Base-by-base conservation (phyloP, 2,888 invertebrate species). In the Hemaris fuciformis region DNA sequence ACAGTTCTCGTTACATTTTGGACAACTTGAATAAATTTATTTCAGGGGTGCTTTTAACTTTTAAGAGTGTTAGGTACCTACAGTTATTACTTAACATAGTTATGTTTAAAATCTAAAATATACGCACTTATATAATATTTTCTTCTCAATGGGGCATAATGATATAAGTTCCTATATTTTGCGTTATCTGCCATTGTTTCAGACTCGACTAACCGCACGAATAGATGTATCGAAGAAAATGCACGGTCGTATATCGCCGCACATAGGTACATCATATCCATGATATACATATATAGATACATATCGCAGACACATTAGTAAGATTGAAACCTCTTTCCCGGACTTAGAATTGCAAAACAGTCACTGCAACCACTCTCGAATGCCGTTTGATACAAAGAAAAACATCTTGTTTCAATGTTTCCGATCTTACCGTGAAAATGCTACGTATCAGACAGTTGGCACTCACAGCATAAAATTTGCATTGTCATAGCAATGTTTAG, bases 321-420 rank as follows among this genome's bases (percentile, higher is more conserved):
- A 81, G 84, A 90, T 91, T 90, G 87, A 82, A 89, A 88, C 84
- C 88, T 88, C 88, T 87, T 84, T 84, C 80, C 77, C 78, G 75
- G 81, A 85, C 83, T 89, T 86, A 81, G 89, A 90, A 91, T 90
- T 90, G 89, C 87, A 90, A 91, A 90, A 87, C 84, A 84, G 84
- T 85, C 79, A 75, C 76, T 83, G 85, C 83, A 82, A 75, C 80
- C 83, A 78, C 83, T 85, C 83, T 75, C 75, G 66, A 75, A 81
- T 84, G 83, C 82, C 74, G 81, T 87, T 85, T 87, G 85, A 80
- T 84, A 84, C 81, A 80, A 83, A 84, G 81, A 80, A 84, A 80
- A 75, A 81, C 73, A 78, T 78, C 75, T 78, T 73, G 73, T 69
- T 77, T 70, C 67, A 65, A 69, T 66, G 64, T 76, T 73, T 75